Evolutionary conservation across 2,888 invertebrate species (phyloP).

Genomic region (Diogma glabrata): DNA sequence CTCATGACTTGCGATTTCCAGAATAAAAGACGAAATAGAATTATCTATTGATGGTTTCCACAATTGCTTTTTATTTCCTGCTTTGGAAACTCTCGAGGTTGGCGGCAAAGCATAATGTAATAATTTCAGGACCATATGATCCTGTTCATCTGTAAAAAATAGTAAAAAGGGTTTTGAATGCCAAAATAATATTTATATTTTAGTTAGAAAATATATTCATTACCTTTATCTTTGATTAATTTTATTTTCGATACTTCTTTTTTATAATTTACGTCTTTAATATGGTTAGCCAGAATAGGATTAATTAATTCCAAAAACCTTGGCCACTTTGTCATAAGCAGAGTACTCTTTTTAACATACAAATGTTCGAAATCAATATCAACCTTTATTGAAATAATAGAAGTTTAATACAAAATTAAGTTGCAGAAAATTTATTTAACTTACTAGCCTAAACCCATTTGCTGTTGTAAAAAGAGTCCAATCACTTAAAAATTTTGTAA

Average conservation of each 20-base stretch:
- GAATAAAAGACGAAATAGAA: slow-evolving; percentile 1
- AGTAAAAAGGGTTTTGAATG: no score
- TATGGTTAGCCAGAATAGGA: not conserved
- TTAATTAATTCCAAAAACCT: not conserved
- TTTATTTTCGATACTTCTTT: not conserved
- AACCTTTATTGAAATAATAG: not conserved
- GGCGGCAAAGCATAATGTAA: not conserved
- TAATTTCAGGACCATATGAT: not conserved
- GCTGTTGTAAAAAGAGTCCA: not conserved
- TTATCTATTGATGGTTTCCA: not conserved
- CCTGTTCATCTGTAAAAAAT: not conserved
- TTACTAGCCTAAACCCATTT: slow-evolving; percentile 1
- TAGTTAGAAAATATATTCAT: no score
- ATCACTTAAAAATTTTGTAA: not conserved
- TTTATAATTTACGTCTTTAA: not conserved
- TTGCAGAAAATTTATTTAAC: not conserved
- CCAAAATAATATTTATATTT: no score
- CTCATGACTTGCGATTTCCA: not conserved
- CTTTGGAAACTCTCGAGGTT: not conserved
- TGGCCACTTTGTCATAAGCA: not conserved
- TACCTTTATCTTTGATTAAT: no score
- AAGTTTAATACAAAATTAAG: not conserved
- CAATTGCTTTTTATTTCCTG: not conserved
- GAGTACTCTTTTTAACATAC: not conserved
- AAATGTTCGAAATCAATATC: not conserved